Percentiles rank a stretch among this genome's conserved stretches.
Evolutionary conservation across 2,113 vertebrate genomes (phyloP).

Genomic region (Gavialis gangeticus): DNA sequence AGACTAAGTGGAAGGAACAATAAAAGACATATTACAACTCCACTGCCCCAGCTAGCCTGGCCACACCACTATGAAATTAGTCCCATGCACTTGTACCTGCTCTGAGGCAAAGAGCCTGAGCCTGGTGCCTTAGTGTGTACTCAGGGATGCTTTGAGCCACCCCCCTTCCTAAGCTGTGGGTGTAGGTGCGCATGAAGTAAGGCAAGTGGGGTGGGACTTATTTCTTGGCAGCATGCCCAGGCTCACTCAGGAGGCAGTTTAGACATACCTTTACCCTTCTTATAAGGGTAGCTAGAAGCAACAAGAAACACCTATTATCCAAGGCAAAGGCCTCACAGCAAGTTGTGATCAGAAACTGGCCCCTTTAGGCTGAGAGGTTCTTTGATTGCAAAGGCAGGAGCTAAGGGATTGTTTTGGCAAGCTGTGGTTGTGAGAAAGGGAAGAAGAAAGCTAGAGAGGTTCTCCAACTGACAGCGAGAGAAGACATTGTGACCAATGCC

Average conservation of each 20-base stretch:
- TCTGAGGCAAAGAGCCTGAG: too few relatives aligned
- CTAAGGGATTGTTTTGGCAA: not conserved
- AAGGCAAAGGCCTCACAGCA: rapidly evolving
- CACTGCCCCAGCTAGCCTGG: too few relatives aligned
- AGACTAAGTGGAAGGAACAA: not conserved
- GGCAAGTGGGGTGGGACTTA: too few relatives aligned
- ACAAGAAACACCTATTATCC: not conserved
- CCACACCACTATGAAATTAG: too few relatives aligned
- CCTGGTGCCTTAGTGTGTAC: too few relatives aligned
- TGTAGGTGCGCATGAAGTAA: too few relatives aligned
- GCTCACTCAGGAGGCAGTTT: too few relatives aligned
- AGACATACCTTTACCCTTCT: not conserved
- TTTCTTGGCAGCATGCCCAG: too few relatives aligned
- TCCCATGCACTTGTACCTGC: too few relatives aligned
- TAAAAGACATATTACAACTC: not conserved
- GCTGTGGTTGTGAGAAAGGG: not conserved
- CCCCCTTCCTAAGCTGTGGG: too few relatives aligned
- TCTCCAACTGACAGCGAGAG: not conserved
- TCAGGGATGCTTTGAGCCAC: too few relatives aligned
- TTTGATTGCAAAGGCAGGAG: not conserved
- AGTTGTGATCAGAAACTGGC: not conserved
- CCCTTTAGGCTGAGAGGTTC: not conserved
- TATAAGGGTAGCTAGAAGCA: not conserved
- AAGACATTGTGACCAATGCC: not conserved
- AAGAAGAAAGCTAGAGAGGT: not conserved